Evolutionary conservation across 92 coral and sea anemone species (phyloP).

Genomic region (Desmophyllum pertusum): DNA sequence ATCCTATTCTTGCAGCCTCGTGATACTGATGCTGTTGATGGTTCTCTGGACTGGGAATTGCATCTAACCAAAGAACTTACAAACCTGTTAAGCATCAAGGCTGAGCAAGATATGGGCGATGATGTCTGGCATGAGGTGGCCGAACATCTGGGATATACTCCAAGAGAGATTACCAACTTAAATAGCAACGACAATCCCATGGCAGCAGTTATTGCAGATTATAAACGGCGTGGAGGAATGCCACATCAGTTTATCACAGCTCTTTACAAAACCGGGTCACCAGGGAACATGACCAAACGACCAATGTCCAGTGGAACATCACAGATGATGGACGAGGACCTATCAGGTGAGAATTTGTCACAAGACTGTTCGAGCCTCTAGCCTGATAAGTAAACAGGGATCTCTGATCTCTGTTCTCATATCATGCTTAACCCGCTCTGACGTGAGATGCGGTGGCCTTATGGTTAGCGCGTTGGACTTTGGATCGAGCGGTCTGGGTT

Average conservation of each 20-base stretch:
- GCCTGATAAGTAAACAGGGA: background rate
- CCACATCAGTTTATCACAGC: conserved; percentile 88
- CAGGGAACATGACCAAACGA: conserved; percentile 11
- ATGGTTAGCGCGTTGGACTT: too few relatives aligned
- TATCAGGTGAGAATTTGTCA: conserved; percentile 22
- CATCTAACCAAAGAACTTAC: conserved; percentile 89
- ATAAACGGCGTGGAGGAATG: conserved; percentile 90
- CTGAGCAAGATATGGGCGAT: conserved; percentile 95
- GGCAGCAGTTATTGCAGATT: conserved; percentile 80
- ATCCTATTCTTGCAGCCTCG: conserved; percentile 61
- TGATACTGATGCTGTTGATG: conserved; percentile 55
- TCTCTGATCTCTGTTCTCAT: too few relatives aligned
- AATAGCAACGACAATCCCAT: conserved; percentile 70
- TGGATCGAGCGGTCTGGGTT: too few relatives aligned
- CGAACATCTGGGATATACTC: conserved; percentile 82
- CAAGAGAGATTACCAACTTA: conserved; percentile 77
- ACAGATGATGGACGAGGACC: conserved; percentile 26
- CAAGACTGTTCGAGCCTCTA: too few relatives aligned
- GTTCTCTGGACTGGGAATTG: conserved; percentile 86
- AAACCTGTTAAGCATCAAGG: conserved; percentile 80
- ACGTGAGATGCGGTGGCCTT: too few relatives aligned
- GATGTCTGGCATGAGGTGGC: conserved; percentile 97
- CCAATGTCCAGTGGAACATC: background rate
- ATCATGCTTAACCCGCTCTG: too few relatives aligned
- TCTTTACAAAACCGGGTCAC: conserved; percentile 80